Base-by-base conservation (phyloP, 2,113 vertebrate genomes). In the Calyptomena viridis region DNA sequence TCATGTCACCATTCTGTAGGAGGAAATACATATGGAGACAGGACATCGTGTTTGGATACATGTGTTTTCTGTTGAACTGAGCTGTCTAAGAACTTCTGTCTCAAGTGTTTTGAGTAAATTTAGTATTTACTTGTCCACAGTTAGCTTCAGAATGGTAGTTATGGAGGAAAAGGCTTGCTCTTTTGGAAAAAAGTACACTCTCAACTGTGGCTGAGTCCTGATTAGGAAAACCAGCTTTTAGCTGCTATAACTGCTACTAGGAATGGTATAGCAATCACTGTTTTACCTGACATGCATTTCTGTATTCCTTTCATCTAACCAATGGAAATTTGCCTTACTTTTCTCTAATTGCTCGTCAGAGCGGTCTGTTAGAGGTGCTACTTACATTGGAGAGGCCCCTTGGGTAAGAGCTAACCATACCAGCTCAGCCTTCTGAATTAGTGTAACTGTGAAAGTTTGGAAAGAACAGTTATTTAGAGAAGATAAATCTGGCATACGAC, bases 1-100 rank as follows among this genome's bases (percentile, higher is more conserved):
- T 91, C 28, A 28, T 95, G 95, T 95, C 97, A 97, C 96, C 80
- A 86, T 94, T 88, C 64, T 96, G n/a, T 80, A 87, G 86, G 89
- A 93, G 79, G 81, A 95, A 92, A 86, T 91, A 86, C 73, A 67
- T 86, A 88, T 50, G 85, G 85, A 56, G 89, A 53, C 62, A 87
- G 81, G 84, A 79, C 76, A 50, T 52, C 88, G 56, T 67, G 58
- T 93, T 90, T 73, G 75, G 59, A 40, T 88, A 60, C 92, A 72
- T 35, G 12, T 94, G 89, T 86, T 95, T 95, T 92, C 58, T 79
- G 72, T 95, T 96, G 82, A 90, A 74, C 59, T 24, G 44, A 12
- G 20, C 68, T 93, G 55, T 74, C 67, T 83, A 79, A 86, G 75
- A 94, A 85, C 46, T 84, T 84, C 6, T 55, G 24, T 86, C 37